Conservation (phyloP, 2,113 vertebrate genomes). For the Baryphthengus martii region DNA sequence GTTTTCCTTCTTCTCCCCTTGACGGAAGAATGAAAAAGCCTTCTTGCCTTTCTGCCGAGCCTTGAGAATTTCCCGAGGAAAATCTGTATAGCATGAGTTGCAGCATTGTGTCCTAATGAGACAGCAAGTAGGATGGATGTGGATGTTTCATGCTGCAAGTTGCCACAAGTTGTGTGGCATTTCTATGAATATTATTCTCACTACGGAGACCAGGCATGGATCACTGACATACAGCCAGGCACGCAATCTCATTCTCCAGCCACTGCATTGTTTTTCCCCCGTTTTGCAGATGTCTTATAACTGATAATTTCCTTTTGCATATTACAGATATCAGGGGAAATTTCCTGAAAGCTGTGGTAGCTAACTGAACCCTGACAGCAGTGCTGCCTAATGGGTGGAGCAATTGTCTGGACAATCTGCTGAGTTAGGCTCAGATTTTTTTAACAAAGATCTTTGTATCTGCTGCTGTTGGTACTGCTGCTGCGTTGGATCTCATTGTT, state of each 20-base stretch:
- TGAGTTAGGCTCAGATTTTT: background rate
- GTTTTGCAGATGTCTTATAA: background rate
- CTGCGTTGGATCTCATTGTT: background rate
- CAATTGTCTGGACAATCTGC: background rate
- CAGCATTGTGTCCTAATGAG: fast-evolving
- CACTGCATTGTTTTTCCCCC: no score
- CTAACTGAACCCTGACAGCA: background rate
- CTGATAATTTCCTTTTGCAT: background rate
- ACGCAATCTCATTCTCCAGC: background rate
- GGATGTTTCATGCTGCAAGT: background rate
- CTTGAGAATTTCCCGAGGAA: background rate
- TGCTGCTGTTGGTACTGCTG: background rate
- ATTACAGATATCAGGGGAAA: background rate
- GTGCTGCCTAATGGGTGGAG: background rate
- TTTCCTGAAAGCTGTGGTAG: background rate
- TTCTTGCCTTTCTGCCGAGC: background rate
- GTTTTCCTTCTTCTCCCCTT: background rate
- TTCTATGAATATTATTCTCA: background rate
- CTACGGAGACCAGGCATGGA: fast-evolving
- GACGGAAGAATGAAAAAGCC: background rate
- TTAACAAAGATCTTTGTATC: background rate
- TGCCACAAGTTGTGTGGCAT: background rate
- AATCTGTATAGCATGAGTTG: background rate
- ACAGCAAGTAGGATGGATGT: background rate
- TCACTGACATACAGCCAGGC: background rate